Evolutionary conservation across 2,888 invertebrate genomes (phyloP).

Genomic region (Ochropleura leucogaster): DNA sequence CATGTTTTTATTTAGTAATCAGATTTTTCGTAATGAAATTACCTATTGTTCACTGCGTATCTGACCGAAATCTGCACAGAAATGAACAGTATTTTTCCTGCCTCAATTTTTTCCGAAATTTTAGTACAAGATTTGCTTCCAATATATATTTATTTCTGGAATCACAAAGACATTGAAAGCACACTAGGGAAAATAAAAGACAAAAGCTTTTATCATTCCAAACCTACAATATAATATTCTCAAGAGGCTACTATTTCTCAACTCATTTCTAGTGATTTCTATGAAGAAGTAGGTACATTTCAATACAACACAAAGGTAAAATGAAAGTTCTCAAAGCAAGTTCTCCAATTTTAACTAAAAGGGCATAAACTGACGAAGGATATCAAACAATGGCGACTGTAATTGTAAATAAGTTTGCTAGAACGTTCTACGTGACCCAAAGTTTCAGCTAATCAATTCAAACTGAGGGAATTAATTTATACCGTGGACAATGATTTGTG

Average conservation of each 20-base stretch:
- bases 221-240: slow-evolving; percentile 8
- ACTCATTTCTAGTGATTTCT: slow-evolving; percentile 12
- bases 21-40: neutral
- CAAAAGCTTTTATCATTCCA: slow-evolving; percentile 17
- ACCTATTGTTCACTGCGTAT: neutral
- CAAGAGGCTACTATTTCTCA: slow-evolving; percentile 6
- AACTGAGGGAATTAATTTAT: slow-evolving; percentile 59
- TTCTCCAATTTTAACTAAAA: slow-evolving; percentile 51
- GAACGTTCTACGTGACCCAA: slow-evolving; percentile 55
- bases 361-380: slow-evolving; percentile 45
- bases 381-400: slow-evolving; percentile 59
- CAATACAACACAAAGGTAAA: slow-evolving; percentile 21
- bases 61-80: neutral
- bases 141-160: slow-evolving; percentile 6
- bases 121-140: neutral
- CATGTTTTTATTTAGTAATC: neutral
- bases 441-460: slow-evolving; percentile 63
- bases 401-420: slow-evolving; percentile 55
- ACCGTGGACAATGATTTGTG: slow-evolving; percentile 45
- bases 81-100: neutral
- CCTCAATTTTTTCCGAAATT: neutral
- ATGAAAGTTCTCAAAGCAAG: slow-evolving; percentile 27
- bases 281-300: slow-evolving; percentile 19
- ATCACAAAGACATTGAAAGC: slow-evolving; percentile 10
- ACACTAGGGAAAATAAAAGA: slow-evolving; percentile 22